phyloP scores from a whole-genome alignment of 1,140 invertebrate species.

The Armadillidium nasatum region DNA sequence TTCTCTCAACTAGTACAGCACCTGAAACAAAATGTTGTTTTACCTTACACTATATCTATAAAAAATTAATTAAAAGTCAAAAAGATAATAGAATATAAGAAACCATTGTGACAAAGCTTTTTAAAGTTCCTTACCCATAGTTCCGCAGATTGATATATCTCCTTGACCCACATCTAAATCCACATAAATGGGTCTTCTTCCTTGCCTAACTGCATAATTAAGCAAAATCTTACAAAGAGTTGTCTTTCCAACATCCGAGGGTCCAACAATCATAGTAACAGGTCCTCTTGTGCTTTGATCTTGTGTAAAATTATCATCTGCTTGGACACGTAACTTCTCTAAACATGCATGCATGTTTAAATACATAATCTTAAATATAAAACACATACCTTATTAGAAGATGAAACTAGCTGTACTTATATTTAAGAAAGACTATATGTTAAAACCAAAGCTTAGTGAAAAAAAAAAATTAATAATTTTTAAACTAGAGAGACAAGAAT shows the following conservation, averaged over 20 bases:
- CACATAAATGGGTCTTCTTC: constrained; percentile 71
- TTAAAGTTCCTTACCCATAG: constrained; percentile 61
- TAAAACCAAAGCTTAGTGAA: no score
- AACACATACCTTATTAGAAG: neutral
- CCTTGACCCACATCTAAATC: constrained; percentile 97
- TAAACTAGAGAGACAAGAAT: no score
- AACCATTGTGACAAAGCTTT: neutral
- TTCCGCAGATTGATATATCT: constrained; percentile 84
- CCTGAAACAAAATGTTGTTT: constrained; percentile 51
- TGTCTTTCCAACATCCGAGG: constrained; percentile 93
- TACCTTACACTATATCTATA: no score
- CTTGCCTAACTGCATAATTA: constrained; percentile 87
- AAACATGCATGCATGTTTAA: constrained; percentile 90
- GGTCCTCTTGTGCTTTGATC: constrained; percentile 59
- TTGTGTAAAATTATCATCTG: constrained; percentile 59
- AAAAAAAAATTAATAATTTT: no score
- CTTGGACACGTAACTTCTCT: constrained; percentile 75
- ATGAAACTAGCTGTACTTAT: no score
- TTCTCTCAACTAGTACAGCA: constrained; percentile 81
- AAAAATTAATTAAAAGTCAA: neutral
- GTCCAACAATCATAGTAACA: constrained; percentile 86
- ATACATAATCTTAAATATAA: constrained; percentile 59
- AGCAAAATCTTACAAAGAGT: constrained; percentile 82
- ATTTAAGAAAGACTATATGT: no score
- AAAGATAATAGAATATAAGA: neutral